Evolutionary conservation across 2,797 vertebrate genomes (phyloP).

Genomic region (Cercopithecus diana): DNA sequence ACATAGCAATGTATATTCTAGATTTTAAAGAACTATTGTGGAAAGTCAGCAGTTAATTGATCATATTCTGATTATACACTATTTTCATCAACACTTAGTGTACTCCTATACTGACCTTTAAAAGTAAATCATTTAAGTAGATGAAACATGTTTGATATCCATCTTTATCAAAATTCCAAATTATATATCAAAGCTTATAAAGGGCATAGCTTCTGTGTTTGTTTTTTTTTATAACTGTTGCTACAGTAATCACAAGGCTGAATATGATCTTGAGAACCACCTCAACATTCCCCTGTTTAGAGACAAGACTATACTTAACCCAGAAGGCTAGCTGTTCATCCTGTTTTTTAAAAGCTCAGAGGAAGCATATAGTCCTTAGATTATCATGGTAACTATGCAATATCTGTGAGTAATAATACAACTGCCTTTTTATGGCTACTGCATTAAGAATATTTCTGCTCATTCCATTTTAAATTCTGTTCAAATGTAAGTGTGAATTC

Average conservation of each 20-base stretch:
- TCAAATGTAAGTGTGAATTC: slow-evolving; percentile 72
- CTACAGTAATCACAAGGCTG: neutral
- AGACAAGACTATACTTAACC: slow-evolving; percentile 37
- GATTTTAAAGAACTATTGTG: neutral
- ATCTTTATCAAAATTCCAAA: slow-evolving; percentile 28
- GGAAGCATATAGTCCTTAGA: slow-evolving; percentile 47
- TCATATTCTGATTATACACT: neutral
- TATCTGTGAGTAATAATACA: slow-evolving; percentile 73
- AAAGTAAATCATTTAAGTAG: slow-evolving; percentile 2
- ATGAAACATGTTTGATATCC: neutral
- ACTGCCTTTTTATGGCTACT: slow-evolving; percentile 71
- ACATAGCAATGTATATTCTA: neutral
- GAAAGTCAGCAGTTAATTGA: neutral
- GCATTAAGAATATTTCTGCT: slow-evolving; percentile 65
- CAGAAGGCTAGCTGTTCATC: slow-evolving; percentile 52
- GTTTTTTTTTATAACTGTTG: slow-evolving; percentile 11
- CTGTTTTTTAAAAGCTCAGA: slow-evolving; percentile 58
- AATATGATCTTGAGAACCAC: slow-evolving; percentile 2
- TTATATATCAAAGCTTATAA: neutral
- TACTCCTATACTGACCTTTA: neutral
- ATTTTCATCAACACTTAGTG: slow-evolving; percentile 4
- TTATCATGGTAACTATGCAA: slow-evolving; percentile 67
- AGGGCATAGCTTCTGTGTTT: neutral
- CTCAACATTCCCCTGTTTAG: neutral
- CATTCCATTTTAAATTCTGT: slow-evolving; percentile 67